These are phyloP conservation scores for Hemichromis elongatus DNA, from an alignment of 2,113 vertebrate genomes.

Conservation along the genomic window DNA sequence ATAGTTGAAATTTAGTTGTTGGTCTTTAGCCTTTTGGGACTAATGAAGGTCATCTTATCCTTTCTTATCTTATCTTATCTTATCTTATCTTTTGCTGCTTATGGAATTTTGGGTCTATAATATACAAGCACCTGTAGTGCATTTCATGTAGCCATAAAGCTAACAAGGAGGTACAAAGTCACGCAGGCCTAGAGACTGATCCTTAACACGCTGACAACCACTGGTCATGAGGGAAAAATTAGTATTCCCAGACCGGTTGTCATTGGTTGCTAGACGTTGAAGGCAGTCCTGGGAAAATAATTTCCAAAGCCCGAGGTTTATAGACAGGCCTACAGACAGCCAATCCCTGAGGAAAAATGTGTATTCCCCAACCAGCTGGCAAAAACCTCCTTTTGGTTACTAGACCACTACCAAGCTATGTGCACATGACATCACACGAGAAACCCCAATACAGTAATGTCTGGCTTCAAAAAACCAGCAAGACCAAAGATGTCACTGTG, in stretches of 20 bases:
- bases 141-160: background rate
- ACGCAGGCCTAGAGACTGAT: background rate
- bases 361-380: background rate
- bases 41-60: too few species aligned
- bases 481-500: background rate
- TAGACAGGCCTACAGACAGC: background rate
- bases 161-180: background rate
- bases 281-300: background rate
- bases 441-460: background rate
- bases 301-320: background rate
- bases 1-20: background rate
- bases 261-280: background rate
- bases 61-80: too few species aligned
- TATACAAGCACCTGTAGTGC: background rate
- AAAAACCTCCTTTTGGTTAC: background rate
- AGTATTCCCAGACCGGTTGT: background rate
- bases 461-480: background rate
- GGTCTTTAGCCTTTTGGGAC: accelerated
- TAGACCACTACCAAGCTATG: background rate
- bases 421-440: background rate
- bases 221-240: background rate
- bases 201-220: background rate
- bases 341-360: background rate
- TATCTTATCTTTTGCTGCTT: too few species aligned
- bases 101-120: background rate